These are phyloP conservation scores for Incurvaria masculella DNA, from an alignment of 2,888 invertebrate genomes.

Conservation along the genomic window DNA sequence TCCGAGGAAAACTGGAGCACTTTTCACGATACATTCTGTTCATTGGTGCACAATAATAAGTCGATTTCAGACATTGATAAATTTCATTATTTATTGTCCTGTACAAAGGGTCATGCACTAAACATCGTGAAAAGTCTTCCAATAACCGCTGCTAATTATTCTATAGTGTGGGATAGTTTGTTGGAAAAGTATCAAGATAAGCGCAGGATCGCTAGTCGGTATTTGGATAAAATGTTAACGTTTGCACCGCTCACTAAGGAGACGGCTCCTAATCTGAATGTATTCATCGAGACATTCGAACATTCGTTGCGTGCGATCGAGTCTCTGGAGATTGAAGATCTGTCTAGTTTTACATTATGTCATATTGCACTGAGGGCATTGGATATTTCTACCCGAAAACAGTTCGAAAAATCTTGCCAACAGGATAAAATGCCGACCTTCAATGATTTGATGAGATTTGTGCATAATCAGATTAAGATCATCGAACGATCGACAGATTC, in stretches of 20 bases:
- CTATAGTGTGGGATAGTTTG: constrained; percentile 11
- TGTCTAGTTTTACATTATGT: constrained; percentile 7
- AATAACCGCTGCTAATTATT: constrained; percentile 7
- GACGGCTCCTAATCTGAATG: not conserved
- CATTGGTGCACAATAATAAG: constrained; percentile 10
- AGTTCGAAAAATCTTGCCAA: not conserved
- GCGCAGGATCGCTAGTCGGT: constrained; percentile 7
- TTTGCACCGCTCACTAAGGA: not conserved
- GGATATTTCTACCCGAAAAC: not conserved
- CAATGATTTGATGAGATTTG: not conserved
- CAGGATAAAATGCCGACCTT: not conserved
- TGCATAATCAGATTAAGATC: not conserved
- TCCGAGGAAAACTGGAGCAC: constrained; percentile 5
- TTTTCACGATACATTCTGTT: constrained; percentile 12
- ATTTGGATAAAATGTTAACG: constrained; percentile 7
- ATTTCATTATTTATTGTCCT: constrained; percentile 9
- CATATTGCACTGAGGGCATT: constrained; percentile 7
- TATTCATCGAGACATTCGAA: constrained; percentile 10
- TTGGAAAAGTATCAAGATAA: constrained; percentile 14
- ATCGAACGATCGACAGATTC: not conserved
- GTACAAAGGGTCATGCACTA: not conserved
- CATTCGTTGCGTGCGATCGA: constrained; percentile 10
- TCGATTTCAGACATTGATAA: constrained; percentile 7
- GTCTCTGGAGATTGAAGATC: constrained; percentile 8
- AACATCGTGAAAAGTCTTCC: not conserved